Evolutionary conservation across 2,888 invertebrate genomes (phyloP), one percentile per base, ranked within the genome.

Genomic region (Spilosoma lubricipeda): DNA sequence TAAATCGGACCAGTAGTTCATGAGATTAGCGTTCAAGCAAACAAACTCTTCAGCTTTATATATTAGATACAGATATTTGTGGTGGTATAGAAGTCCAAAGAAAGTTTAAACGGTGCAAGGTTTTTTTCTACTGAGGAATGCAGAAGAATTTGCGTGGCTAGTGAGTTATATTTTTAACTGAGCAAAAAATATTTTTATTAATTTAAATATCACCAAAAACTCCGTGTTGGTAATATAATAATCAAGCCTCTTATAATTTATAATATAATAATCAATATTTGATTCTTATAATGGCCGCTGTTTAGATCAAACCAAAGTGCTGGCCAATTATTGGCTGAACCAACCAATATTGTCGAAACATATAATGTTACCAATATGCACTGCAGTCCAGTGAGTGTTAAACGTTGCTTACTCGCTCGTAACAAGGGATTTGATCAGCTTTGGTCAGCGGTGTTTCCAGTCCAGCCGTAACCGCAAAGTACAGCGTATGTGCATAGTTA

Each of bases 401-500:
- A 52, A 63, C 70, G 52, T 23, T 74, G 67, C 67, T 66, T 70
- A 69, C 45, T 70, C 36, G 67, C 42, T 48, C 23, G 56, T 64
- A 67, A 67, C 56, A 52, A 30, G 39, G 33, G 59, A 67, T 66
- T 70, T 73, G 66, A 48, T 65, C 68, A 66, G 76, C 33, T 67
- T 52, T 64, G 59, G 71, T 64, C 67, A 56, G 39, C 30, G 42
- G 52, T 64, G 76, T 68, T 71, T 45, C 59, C 59, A 52, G 36
- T 67, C n/a, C 33, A 52, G 59, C 13, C 70, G 66, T 70, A 66
- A 70, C 75, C 69, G 42, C 71, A 70, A 76, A 69, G 69, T 67
- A 69, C 73, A 72, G 71, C 69, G 72, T 83, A 76, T 77, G 80
- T 82, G 83, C 87, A 85, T 82, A 85, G 84, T 88, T 88, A 86